A percentile compares a stretch with the other conserved stretches of the same genome.
Conservation (phyloP, 2,888 invertebrate genomes). For the Artemia sp. region DNA sequence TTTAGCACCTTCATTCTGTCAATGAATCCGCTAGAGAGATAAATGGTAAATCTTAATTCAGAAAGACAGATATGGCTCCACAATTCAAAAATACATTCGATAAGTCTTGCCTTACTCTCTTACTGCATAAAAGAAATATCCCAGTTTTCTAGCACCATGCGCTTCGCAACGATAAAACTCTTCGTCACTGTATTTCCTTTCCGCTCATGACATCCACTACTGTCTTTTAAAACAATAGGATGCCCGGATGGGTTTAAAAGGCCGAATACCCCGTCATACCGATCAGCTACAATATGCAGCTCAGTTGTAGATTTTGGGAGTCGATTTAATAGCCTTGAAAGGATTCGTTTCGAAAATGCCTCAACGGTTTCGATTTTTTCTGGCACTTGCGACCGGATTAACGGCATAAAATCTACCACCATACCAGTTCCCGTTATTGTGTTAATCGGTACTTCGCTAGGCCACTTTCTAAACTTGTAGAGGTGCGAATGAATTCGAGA, state of each 20-base stretch:
- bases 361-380: background rate
- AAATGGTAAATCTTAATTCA: background rate
- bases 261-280: background rate
- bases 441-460: background rate
- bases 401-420: background rate
- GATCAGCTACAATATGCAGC: background rate
- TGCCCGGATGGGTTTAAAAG: background rate
- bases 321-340: background rate
- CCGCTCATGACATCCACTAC: no score
- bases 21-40: background rate
- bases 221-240: background rate
- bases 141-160: background rate
- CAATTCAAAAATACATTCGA: background rate
- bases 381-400: background rate
- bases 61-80: background rate
- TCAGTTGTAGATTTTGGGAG: background rate
- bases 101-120: background rate
- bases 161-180: no score
- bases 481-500: background rate
- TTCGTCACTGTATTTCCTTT: no score
- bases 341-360: background rate
- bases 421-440: background rate
- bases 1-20: conserved; percentile 6
- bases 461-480: background rate
- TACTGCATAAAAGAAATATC: background rate